phyloP scores from a whole-genome alignment of 2,797 vertebrate genomes.

The Cossypha heuglini region DNA sequence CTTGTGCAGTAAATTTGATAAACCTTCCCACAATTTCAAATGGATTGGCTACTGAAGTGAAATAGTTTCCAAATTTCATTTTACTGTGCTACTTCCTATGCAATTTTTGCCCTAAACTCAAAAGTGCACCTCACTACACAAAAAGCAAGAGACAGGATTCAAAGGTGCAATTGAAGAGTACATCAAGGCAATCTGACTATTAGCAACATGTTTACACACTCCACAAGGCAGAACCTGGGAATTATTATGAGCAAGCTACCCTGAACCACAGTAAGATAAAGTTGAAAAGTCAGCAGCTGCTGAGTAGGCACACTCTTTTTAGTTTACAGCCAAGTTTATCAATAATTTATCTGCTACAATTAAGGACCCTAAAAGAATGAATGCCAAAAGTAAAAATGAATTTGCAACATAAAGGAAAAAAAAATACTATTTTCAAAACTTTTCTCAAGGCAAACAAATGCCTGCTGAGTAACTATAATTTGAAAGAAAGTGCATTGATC shows the following conservation, averaged over 20 bases:
- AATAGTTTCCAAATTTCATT: not conserved
- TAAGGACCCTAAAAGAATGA: not conserved
- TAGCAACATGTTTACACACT: not conserved
- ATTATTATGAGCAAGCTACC: not conserved
- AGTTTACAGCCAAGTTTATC: not conserved
- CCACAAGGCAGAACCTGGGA: not conserved
- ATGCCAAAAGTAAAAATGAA: not conserved
- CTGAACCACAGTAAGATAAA: not conserved
- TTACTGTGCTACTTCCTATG: not conserved
- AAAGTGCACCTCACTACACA: not conserved
- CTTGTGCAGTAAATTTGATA: not conserved
- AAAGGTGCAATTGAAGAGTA: not conserved
- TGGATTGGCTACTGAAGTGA: not conserved
- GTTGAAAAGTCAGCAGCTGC: not conserved
- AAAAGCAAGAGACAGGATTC: not conserved
- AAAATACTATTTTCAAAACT: not conserved
- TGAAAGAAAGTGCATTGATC: not conserved
- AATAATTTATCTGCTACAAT: not conserved
- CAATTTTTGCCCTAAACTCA: not conserved
- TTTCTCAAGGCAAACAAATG: not conserved
- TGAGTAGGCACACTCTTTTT: not conserved
- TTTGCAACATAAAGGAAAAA: not conserved
- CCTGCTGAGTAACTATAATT: not conserved
- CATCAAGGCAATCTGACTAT: not conserved
- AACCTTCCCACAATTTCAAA: not conserved